Base-by-base conservation (phyloP, 2,888 invertebrate genomes). In the Nymphalis c-album region DNA sequence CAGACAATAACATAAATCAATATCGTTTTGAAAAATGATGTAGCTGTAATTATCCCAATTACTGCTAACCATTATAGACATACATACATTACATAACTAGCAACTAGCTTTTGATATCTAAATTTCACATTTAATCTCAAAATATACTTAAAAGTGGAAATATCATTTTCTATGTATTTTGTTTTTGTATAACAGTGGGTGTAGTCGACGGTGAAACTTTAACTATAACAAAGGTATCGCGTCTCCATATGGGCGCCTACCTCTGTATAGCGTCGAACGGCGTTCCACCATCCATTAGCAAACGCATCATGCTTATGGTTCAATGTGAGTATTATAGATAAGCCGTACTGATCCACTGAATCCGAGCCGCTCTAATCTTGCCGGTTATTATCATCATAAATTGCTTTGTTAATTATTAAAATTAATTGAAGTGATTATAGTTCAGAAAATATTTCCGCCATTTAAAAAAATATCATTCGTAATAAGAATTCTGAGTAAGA, bases 261-360 rank as follows among this genome's bases (percentile, higher is more conserved):
- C 93, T 98, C 71, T 98, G 98, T 90, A 97, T 98, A 75, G 98
- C 98, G 17, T 97, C 97, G 68, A 98, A 98, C 85, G 97, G 97
- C 67, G 97, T 98, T 45, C 97, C 97, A 40, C 98, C 98, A 13
- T 97, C 97, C 60, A 97, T 97, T 80, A 97, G 97, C 90, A 96
- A 97, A 86, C 93, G 96, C 78, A 96, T 97, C 74, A 95, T 95
- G 88, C 94, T 97, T 65, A 94, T 96, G 88, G 97, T 97, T 66
- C 96, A 96, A 89, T 96, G 96, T 96, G 90, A 96, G 96, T 95
- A 84, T 77, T 71, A 69, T 68, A 70, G 31, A 61, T 46, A 71
- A 64, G 58, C 64, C 46, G 18, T 40, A 26, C 50, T 53, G 60
- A 60, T 60, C 67, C 63, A 40, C 20, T 53, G 63, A 53, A 61